phyloP scores from a whole-genome alignment of 2,113 vertebrate species.

The Microtus montanus region DNA sequence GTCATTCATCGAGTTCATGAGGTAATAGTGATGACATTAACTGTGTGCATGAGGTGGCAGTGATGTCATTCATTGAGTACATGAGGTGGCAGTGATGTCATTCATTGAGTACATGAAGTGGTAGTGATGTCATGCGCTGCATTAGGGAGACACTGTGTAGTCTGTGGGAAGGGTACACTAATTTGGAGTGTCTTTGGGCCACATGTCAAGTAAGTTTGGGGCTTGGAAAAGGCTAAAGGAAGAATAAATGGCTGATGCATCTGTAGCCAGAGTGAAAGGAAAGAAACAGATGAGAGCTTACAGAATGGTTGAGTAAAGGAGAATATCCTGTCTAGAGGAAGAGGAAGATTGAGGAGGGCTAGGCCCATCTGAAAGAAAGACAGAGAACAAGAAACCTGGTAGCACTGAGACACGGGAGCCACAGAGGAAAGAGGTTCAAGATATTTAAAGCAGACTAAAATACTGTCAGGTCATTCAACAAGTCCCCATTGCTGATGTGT shows the following conservation, averaged over 20 bases:
- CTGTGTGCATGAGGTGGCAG: not conserved
- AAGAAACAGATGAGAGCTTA: not conserved
- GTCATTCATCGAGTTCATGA: not conserved
- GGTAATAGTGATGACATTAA: too few species aligned
- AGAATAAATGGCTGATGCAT: not conserved
- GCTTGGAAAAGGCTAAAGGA: not conserved
- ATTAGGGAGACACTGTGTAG: not conserved
- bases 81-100: not conserved
- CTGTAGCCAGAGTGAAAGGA: not conserved
- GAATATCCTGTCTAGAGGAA: not conserved
- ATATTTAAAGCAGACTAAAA: not conserved
- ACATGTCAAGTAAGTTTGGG: not conserved
- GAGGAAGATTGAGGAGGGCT: accelerated
- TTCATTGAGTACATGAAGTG: not conserved
- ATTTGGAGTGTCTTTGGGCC: not conserved
- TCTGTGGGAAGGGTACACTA: not conserved
- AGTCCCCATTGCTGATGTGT: not conserved
- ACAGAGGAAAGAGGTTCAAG: not conserved
- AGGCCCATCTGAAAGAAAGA: not conserved
- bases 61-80: too few species aligned
- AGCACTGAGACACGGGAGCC: accelerated
- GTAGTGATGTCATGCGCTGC: not conserved
- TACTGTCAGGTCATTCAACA: not conserved
- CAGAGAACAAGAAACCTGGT: not conserved
- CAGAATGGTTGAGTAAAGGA: not conserved